Base-by-base conservation (phyloP, 1,140 invertebrate species). In the Venustaconcha ellipsiformis region DNA sequence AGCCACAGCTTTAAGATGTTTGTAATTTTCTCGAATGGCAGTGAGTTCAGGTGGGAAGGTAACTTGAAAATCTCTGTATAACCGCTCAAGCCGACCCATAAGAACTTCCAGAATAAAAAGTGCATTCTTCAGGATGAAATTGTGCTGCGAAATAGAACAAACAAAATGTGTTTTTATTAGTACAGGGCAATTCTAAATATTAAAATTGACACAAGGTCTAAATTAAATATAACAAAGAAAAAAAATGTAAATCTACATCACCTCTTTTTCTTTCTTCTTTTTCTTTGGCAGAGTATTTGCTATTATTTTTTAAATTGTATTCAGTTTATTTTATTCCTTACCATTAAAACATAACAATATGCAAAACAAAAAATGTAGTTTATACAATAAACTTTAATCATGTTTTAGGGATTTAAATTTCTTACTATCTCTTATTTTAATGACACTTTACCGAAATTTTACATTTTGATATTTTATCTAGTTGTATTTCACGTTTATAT, bases 111-210 rank as follows among this genome's bases (percentile, higher is more conserved):
- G 77, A 13, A 93, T 82, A 86, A 92, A 93, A 74, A 89, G 87
- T 11, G 90, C 91, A 86, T 93, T 93, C 84, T 91, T 92, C 69
- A 90, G 82, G 12, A 93, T 91, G 77, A 92, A 91, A 67, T 88
- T 86, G 74, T 88, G 86, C 90, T 92, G 88, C 79, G 84, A 48
- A 48, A 48, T 48, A 48, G 4, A 84, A 78, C 66, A 67, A 84
- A 78, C 66, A 67, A 72, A 67, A 71, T 70, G 60, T 18, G n/a
- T 56, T 67, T 14, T 70, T 26, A 48, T 48, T 23, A 57, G 20
- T 64, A 57, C 20, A 57, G 14, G n/a, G 26, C 2, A 12, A 20
- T 26, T 56, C 30, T 56, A 59, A 14, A 64, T 20, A 14, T n/a
- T 4, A 62, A 14, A 70, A 63, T 37, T 62, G 23, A 62, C n/a